These are phyloP conservation scores for Frankliniella fusca DNA, from an alignment of 2,888 invertebrate species.

Conservation along the genomic window DNA sequence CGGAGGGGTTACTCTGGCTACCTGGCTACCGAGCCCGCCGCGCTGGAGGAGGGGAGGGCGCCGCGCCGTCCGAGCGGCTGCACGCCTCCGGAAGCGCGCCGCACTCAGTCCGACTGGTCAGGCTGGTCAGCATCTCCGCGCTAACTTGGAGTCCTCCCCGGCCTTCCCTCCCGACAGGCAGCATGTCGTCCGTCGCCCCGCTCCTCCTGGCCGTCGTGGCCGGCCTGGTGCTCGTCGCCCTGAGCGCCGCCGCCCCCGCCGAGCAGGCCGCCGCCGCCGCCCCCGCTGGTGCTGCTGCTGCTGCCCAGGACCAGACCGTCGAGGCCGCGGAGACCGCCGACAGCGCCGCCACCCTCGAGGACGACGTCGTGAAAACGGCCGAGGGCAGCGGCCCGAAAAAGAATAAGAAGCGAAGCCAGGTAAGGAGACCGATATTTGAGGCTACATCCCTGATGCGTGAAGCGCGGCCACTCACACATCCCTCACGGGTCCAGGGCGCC, in stretches of 20 bases:
- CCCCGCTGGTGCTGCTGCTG: neutral
- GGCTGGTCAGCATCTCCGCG: neutral
- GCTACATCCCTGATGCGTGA: too few relatives aligned
- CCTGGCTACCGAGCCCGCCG: neutral
- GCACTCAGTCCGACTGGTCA: neutral
- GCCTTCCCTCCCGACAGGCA: neutral
- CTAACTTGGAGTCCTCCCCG: too few relatives aligned
- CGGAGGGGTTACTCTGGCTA: neutral
- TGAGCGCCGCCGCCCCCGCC: conserved; percentile 2
- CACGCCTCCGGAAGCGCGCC: neutral
- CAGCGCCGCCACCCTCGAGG: neutral
- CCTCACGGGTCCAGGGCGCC: too few relatives aligned
- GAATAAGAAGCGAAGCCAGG: conserved; percentile 19
- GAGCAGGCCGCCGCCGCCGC: neutral
- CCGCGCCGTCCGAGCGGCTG: too few relatives aligned
- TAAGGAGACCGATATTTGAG: neutral
- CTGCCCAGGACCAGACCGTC: neutral
- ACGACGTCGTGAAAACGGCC: conserved; percentile 7
- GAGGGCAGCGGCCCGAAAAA: neutral
- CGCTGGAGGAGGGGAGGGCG: too few relatives aligned
- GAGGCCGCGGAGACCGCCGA: neutral
- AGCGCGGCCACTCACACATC: too few relatives aligned
- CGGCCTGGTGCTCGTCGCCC: neutral
- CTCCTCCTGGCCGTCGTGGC: neutral
- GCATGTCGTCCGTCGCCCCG: neutral